These are phyloP conservation scores for Diaphora mendica DNA, from an alignment of 2,888 invertebrate species.

Conservation along the genomic window DNA sequence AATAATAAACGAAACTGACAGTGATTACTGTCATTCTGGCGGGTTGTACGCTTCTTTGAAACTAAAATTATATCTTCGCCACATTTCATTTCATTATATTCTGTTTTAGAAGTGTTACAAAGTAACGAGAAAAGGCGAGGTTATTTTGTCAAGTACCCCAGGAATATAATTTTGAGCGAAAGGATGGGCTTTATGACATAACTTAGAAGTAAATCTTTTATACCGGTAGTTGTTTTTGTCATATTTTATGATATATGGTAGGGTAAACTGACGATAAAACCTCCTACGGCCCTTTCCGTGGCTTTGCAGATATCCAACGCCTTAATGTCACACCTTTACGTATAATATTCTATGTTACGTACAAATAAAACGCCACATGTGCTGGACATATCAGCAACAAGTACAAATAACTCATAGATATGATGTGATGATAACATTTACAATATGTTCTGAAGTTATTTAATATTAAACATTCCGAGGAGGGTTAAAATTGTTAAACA, in stretches of 20 bases:
- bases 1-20: background rate
- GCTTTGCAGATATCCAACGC: constrained; percentile 22
- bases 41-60: background rate
- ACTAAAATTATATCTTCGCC: background rate
- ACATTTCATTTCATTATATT: background rate
- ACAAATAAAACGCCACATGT: background rate
- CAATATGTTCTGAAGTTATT: constrained; percentile 9
- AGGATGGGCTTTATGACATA: constrained; percentile 23
- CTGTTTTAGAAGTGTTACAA: background rate
- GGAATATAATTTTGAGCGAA: constrained; percentile 15
- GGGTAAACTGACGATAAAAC: constrained; percentile 25
- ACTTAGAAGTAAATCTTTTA: constrained; percentile 28
- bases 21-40: background rate
- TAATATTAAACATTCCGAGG: constrained; percentile 6
- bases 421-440: background rate
- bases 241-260: constrained; percentile 31
- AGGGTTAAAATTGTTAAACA: background rate
- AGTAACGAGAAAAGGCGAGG: constrained; percentile 1
- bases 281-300: constrained; percentile 12
- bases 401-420: background rate
- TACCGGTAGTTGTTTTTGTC: constrained; percentile 32
- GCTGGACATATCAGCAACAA: background rate
- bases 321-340: constrained; percentile 12
- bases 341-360: background rate
- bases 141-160: constrained; percentile 10